Evolutionary conservation across 2,113 vertebrate genomes (phyloP).

Genomic region (Seriola dumerili): DNA sequence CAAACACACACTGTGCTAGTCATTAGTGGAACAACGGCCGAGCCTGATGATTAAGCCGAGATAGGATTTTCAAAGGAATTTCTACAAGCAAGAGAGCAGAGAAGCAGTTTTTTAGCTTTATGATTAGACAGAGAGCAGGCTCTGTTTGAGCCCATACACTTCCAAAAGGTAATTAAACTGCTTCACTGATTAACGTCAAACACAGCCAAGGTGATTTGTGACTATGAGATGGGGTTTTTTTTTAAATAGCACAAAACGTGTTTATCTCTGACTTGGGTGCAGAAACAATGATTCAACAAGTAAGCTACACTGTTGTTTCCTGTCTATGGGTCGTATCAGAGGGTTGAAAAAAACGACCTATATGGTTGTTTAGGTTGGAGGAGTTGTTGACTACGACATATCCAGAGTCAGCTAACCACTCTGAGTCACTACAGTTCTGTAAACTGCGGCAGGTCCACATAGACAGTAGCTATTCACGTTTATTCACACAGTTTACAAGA

Average conservation of each 20-base stretch:
- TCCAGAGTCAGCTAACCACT: no score
- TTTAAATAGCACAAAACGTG: conserved; percentile 33
- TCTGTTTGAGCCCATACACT: conserved; percentile 19
- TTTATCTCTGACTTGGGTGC: not conserved
- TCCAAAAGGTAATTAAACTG: conserved; percentile 36
- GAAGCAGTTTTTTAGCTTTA: conserved; percentile 21
- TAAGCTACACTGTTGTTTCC: no score
- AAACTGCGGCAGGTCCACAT: no score
- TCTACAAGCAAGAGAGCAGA: conserved; percentile 38
- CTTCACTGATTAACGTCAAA: conserved; percentile 59
- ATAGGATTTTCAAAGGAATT: conserved; percentile 54
- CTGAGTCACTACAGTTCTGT: no score
- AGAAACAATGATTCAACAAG: no score
- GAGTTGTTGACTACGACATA: no score
- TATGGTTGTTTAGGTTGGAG: no score
- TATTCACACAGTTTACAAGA: no score
- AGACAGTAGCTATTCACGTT: no score
- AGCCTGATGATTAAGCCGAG: conserved; percentile 58
- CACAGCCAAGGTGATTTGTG: conserved; percentile 19
- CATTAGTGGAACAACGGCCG: conserved; percentile 66
- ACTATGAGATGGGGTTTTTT: not conserved
- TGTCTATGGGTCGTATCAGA: no score
- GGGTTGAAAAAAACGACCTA: no score
- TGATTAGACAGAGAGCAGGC: conserved; percentile 25
- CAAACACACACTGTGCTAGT: conserved; percentile 66